phyloP scores from a whole-genome alignment of 2,113 vertebrate genomes.

The Lepisosteus osseus region DNA sequence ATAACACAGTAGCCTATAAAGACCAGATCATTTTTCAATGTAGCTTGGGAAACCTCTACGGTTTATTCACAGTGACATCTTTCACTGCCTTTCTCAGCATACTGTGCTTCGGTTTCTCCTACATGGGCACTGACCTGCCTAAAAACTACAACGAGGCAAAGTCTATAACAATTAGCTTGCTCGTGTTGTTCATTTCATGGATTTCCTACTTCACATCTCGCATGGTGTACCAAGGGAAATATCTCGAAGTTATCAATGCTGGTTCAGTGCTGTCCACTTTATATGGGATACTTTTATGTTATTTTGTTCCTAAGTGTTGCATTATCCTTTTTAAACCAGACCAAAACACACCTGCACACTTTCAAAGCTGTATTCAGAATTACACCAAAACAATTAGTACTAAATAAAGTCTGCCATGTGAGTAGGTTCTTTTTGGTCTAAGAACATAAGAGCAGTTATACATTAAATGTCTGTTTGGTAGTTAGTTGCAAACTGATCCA shows the following conservation, averaged over 20 bases:
- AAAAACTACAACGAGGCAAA: slow-evolving; percentile 87
- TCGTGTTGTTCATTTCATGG: slow-evolving; percentile 71
- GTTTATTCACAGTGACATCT: not conserved
- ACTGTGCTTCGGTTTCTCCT: slow-evolving; percentile 76
- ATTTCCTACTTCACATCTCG: slow-evolving; percentile 54
- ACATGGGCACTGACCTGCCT: slow-evolving; percentile 81
- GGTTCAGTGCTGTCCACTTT: slow-evolving; percentile 56
- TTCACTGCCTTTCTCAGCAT: slow-evolving; percentile 49
- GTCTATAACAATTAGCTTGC: slow-evolving; percentile 76
- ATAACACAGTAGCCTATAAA: slow-evolving; percentile 37
- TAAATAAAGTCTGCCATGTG: too few relatives aligned
- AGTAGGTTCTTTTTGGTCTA: too few relatives aligned
- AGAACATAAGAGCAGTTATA: too few relatives aligned
- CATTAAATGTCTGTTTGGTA: too few relatives aligned
- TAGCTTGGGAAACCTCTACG: not conserved
- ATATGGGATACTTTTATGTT: slow-evolving; percentile 63
- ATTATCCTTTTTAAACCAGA: slow-evolving; percentile 70
- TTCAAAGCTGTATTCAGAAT: slow-evolving; percentile 76
- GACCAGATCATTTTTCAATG: slow-evolving; percentile 67
- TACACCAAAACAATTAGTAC: slow-evolving; percentile 67
- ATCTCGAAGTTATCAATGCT: slow-evolving; percentile 44
- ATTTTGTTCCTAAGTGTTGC: slow-evolving; percentile 76
- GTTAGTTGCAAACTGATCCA: too few relatives aligned
- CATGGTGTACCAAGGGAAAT: slow-evolving; percentile 51
- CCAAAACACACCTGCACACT: slow-evolving; percentile 72